Base-by-base conservation (phyloP, 1,140 invertebrate genomes). In the Apis cerana region DNA sequence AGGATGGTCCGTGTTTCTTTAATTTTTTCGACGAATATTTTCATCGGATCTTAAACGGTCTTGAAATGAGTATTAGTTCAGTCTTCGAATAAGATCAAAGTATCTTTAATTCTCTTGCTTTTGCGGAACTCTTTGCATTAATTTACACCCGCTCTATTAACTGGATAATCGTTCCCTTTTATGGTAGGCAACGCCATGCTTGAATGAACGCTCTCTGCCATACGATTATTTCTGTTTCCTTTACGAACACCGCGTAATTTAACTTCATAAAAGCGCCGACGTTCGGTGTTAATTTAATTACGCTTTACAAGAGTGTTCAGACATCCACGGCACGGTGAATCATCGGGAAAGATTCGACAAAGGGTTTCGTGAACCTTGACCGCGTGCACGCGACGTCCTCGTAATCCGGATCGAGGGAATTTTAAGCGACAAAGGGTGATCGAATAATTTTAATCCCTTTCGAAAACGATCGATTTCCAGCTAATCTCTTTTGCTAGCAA, bases 391-490 rank as follows among this genome's bases (percentile, higher is more conserved):
- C 54, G 27, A 17, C 48, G 17, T 58, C 10, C n/a, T 50, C 9
- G 27, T 75, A 67, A 67, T 48, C 65, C 27, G 69, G 58, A 11
- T n/a, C 59, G 50, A 74, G 10, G 21, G 27, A 61, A 64, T 80
- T 74, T 23, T 59, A 5, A 69, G 15, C 33, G n/a, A 15, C 8
- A 43, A 52, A 21, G n/a, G 50, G 61, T 72, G 65, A 65, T 80
- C 69, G 27, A 80, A 80, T 48, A 64, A 82, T 50, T 58, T 65
- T 50, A 82, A 82, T 76, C 54, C 80, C 17, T 19, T 48, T 27
- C 19, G 23, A 48, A 64, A 70, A 23, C 33, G 13, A 71, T 58
- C 21, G 33, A 43, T 2, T 13, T 52, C 52, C 0, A 52, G 52
- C 52, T 52, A 52, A 52, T 13, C 52, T 13, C 1, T 13, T 11